Percentiles rank a stretch among this genome's conserved stretches.
phyloP scores from a whole-genome alignment of 2,888 invertebrate genomes.

The Conomelus anceps region DNA sequence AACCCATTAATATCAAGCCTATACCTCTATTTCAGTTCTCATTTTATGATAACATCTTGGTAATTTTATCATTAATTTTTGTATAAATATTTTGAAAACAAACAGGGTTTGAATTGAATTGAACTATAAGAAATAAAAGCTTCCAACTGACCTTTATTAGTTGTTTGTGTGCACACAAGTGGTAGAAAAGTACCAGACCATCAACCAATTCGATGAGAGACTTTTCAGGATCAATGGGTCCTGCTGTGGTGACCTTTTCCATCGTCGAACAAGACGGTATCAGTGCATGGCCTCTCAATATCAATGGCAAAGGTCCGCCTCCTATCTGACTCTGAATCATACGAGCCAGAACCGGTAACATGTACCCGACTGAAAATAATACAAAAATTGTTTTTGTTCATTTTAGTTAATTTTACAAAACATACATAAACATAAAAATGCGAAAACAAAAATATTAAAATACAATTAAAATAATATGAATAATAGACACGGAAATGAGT shows the following conservation, averaged over 20 bases:
- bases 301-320: not conserved
- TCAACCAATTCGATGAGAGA: slow-evolving; percentile 57
- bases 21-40: too few relatives aligned
- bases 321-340: not conserved
- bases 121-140: not conserved
- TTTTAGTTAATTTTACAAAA: not conserved
- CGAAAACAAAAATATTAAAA: not conserved
- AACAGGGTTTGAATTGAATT: not conserved
- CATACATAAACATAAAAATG: not conserved
- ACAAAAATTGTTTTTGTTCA: not conserved
- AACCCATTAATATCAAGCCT: not conserved
- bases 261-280: not conserved
- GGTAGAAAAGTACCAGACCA: slow-evolving; percentile 59
- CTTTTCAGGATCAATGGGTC: not conserved
- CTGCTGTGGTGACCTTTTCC: not conserved
- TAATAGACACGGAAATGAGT: too few relatives aligned
- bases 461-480: too few relatives aligned
- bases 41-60: too few relatives aligned
- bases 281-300: not conserved
- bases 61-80: too few relatives aligned
- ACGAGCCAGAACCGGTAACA: not conserved
- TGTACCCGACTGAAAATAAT: not conserved
- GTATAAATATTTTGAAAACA: not conserved
- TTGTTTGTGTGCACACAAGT: slow-evolving; percentile 60
- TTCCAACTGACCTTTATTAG: slow-evolving; percentile 43